phyloP scores from a whole-genome alignment of 2,113 vertebrate species.

The Eulemur macaco region DNA sequence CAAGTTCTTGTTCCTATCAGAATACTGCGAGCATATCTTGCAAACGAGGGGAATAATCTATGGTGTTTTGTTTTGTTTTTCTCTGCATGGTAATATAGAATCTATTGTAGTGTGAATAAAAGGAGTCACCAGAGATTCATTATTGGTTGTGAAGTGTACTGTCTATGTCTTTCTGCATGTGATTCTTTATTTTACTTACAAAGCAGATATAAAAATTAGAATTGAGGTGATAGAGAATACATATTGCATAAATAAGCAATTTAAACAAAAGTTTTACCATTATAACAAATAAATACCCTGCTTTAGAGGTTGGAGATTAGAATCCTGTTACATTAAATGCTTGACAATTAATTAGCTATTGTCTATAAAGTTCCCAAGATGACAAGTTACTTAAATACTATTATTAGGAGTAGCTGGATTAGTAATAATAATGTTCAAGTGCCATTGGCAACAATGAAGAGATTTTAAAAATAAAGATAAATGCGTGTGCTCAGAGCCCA shows the following conservation, averaged over 20 bases:
- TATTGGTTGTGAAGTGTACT: constrained; percentile 69
- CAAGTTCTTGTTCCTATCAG: constrained; percentile 56
- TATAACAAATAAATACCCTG: constrained; percentile 70
- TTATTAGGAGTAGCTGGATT: constrained; percentile 75
- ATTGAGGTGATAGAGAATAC: constrained; percentile 68
- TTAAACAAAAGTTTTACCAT: constrained; percentile 69
- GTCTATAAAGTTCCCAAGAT: constrained; percentile 72
- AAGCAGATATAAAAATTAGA: constrained; percentile 76
- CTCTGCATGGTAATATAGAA: constrained; percentile 56
- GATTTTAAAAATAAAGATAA: constrained; percentile 77
- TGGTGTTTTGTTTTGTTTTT: constrained; percentile 72
- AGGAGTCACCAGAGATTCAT: constrained; percentile 70
- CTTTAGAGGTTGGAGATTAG: constrained; percentile 72
- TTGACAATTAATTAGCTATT: constrained; percentile 78
- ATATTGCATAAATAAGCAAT: constrained; percentile 75
- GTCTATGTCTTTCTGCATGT: constrained; percentile 62
- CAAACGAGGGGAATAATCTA: constrained; percentile 70
- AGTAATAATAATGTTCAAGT: constrained; percentile 74
- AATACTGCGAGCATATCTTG: constrained; percentile 34
- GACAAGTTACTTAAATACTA: constrained; percentile 73
- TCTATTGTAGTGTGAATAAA: constrained; percentile 66
- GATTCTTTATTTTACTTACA: constrained; percentile 77
- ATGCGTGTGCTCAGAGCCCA: constrained; percentile 21
- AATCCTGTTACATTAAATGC: constrained; percentile 68
- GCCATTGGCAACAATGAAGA: constrained; percentile 64